A percentile compares a stretch with the other conserved stretches of the same genome.
phyloP scores from a whole-genome alignment of 1,140 invertebrate genomes.

The Chlorops oryzae region DNA sequence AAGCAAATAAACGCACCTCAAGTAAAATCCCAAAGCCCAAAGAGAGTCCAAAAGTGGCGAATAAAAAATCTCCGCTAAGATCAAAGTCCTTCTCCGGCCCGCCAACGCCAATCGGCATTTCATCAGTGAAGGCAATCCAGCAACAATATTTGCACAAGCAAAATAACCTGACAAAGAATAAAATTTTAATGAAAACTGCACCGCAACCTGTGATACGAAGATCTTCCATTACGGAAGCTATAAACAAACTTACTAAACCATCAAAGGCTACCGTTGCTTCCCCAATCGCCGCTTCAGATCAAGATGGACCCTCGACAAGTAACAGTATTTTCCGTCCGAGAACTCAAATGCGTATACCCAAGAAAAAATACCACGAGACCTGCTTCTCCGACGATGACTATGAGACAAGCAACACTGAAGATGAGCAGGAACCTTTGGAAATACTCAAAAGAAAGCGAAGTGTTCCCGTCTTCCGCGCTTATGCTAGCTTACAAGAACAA shows the following conservation, averaged over 20 bases:
- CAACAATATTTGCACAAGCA: slow-evolving; percentile 51
- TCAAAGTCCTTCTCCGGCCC: slow-evolving; percentile 42
- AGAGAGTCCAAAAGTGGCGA: slow-evolving; percentile 12
- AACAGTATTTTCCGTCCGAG: slow-evolving; percentile 25
- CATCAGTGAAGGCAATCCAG: slow-evolving; percentile 53
- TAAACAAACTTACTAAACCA: slow-evolving; percentile 32
- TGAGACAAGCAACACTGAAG: slow-evolving; percentile 47
- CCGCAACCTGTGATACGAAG: slow-evolving; percentile 23
- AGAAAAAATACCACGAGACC: slow-evolving; percentile 53
- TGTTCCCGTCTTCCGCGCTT: slow-evolving; percentile 42
- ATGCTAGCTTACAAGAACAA: slow-evolving; percentile 34
- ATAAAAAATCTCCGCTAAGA: slow-evolving; percentile 30
- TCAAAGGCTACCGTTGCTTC: slow-evolving; percentile 12
- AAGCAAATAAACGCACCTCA: slow-evolving; percentile 17
- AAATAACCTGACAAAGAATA: slow-evolving; percentile 23
- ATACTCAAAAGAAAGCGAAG: slow-evolving; percentile 32
- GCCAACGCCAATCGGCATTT: slow-evolving; percentile 33
- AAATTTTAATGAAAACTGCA: slow-evolving; percentile 30
- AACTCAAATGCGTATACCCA: slow-evolving; percentile 36
- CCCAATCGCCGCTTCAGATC: background rate
- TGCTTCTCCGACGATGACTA: slow-evolving; percentile 58
- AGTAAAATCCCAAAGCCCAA: slow-evolving; percentile 46
- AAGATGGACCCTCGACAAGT: slow-evolving; percentile 30
- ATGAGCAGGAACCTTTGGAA: slow-evolving; percentile 35
- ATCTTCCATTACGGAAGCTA: slow-evolving; percentile 37